Base-by-base conservation (phyloP, 2,888 invertebrate species). In the Heteropelma amictum region DNA sequence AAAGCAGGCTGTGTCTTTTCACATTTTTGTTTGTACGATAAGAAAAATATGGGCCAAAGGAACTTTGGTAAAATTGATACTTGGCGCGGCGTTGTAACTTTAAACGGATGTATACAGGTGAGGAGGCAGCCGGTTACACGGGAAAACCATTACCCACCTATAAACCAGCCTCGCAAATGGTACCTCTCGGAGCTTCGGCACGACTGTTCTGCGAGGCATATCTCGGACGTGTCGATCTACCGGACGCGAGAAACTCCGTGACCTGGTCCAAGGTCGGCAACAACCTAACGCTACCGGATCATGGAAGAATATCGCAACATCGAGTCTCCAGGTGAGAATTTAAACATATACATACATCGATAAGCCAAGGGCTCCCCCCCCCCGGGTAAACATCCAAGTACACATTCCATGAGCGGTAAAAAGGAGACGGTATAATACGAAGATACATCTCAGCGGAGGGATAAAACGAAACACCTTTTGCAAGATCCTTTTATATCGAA, bases 151-250 rank as follows among this genome's bases (percentile, higher is more conserved):
- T 90, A 88, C 91, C 92, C 60, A 95, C 94, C 82, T 95, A 93
- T 89, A 91, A 92, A 78, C 93, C 94, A 10, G 90, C 91, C 79
- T 92, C 94, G 82, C 92, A 93, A 87, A 91, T 92, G 89, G 92
- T 92, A 68, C 91, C 91, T 68, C 89, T 93, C 72, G 94, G 93
- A 6, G 91, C 91, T 68, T 89, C 90, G n/a, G 90, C 93, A 30
- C 90, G 95, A 63, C 90, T 95, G 54, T 95, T 93, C 90, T 95
- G 95, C 89, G 95, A 95, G 89, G 95, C 94, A 49, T 94, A 95
- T 84, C 93, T 94, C 69, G 95, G 95, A 92, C 90, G 93, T 91
- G 92, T 94, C 14, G 92, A 93, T 84, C 89, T 95, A 33, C 95
- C 95, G 12, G 95, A 95, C 85, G 93, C 94, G 5, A 91, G 91